Evolutionary conservation across 1,140 invertebrate genomes (phyloP).

Genomic region (Oncopeltus fasciatus): DNA sequence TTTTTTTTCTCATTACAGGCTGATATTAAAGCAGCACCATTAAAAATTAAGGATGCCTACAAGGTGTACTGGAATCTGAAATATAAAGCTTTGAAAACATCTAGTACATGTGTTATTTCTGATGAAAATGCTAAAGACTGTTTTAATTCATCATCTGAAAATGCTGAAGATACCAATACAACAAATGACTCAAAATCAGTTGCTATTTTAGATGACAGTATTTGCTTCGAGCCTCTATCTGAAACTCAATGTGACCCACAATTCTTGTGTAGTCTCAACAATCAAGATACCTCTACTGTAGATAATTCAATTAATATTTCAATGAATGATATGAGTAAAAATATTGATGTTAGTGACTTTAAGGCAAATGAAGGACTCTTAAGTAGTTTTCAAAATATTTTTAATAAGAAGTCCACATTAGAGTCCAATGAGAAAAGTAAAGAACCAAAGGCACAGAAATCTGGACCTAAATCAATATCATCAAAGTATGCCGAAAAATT

Average conservation of each 20-base stretch:
- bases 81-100: slow-evolving; percentile 46
- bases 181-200: neutral
- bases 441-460: slow-evolving; percentile 25
- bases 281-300: neutral
- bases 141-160: slow-evolving; percentile 14
- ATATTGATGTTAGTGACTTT: neutral
- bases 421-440: slow-evolving; percentile 21
- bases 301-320: neutral
- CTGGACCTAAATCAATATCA: slow-evolving; percentile 30
- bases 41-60: slow-evolving; percentile 56
- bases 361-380: neutral
- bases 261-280: neutral
- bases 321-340: neutral
- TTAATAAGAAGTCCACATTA: neutral
- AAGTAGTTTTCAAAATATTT: slow-evolving; percentile 2
- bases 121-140: slow-evolving; percentile 25
- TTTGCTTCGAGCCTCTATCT: slow-evolving; percentile 12
- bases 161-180: neutral
- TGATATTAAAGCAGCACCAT: slow-evolving; percentile 59
- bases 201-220: slow-evolving; percentile 2
- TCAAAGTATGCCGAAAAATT: slow-evolving; percentile 49
- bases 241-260: slow-evolving; percentile 1
- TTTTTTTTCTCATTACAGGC: slow-evolving; percentile 36
- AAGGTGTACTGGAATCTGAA: slow-evolving; percentile 67
- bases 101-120: slow-evolving; percentile 36